phyloP scores from a whole-genome alignment of 2,888 invertebrate species.

The Chironomus tentans region DNA sequence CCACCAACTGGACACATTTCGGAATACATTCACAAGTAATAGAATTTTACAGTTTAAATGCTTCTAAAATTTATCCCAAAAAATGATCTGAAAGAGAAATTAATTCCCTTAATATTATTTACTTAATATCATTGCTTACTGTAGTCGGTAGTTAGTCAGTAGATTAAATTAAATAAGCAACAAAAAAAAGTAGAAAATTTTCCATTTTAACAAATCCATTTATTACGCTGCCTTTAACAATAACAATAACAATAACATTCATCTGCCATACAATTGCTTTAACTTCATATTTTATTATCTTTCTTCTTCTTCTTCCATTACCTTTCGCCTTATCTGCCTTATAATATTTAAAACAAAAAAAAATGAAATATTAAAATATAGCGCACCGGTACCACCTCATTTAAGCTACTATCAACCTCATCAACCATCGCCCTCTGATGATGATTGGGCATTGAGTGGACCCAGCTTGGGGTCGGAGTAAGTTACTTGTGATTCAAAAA shows the following conservation, averaged over 20 bases:
- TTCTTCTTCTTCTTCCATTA: neutral
- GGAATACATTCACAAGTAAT: slow-evolving; percentile 12
- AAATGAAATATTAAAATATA: no score
- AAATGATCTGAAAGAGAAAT: no score
- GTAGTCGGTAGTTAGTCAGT: no score
- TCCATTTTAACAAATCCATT: no score
- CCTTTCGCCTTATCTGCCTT: neutral
- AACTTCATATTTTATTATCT: neutral
- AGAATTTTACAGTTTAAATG: neutral
- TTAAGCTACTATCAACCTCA: slow-evolving; percentile 33
- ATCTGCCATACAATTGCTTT: no score
- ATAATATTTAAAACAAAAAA: slow-evolving; percentile 29
- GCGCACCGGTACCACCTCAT: slow-evolving; percentile 33
- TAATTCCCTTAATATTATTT: no score
- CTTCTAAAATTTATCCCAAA: no score
- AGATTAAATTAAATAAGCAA: no score
- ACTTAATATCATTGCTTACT: no score
- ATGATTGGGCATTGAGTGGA: slow-evolving; percentile 52
- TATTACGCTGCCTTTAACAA: no score
- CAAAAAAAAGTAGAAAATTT: no score
- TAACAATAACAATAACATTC: no score
- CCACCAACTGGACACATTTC: slow-evolving; percentile 3
- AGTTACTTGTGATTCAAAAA: slow-evolving; percentile 34
- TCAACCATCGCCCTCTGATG: slow-evolving; percentile 41
- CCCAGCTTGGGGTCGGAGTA: slow-evolving; percentile 56